phyloP scores from a whole-genome alignment of 2,113 vertebrate genomes.

The Elachura formosa region DNA sequence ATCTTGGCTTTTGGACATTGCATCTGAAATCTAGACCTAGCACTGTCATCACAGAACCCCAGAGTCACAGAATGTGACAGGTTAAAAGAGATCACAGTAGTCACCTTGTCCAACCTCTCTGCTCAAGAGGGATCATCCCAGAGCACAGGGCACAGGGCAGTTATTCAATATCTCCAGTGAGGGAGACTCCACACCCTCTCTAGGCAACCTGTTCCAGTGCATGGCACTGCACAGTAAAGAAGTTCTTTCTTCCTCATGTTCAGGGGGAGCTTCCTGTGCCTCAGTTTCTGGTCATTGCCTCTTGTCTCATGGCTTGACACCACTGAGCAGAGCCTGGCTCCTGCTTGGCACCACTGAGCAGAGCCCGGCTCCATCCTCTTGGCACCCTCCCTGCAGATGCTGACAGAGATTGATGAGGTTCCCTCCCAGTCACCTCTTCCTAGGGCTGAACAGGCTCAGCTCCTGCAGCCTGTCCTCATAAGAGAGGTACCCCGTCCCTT shows the following conservation, averaged over 20 bases:
- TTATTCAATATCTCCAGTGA: background rate
- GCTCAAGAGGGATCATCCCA: background rate
- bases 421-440: rapidly evolving
- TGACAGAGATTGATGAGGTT: rapidly evolving
- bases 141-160: too few species aligned
- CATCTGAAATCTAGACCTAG: background rate
- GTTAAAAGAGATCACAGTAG: background rate
- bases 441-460: background rate
- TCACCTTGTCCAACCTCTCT: background rate
- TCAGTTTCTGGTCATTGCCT: background rate
- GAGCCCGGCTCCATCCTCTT: background rate
- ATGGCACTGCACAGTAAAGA: rapidly evolving
- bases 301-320: background rate
- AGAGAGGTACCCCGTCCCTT: background rate
- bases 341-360: background rate
- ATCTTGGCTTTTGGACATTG: background rate
- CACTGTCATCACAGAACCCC: background rate
- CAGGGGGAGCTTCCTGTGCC: background rate
- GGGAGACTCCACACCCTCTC: background rate
- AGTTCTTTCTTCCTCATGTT: background rate
- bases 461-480: background rate
- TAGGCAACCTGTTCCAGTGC: background rate
- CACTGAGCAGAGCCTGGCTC: background rate
- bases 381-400: background rate
- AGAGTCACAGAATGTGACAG: background rate